A percentile compares a stretch with the other conserved stretches of the same genome.
Evolutionary conservation across 2,888 invertebrate genomes (phyloP).

Genomic region (Temnothorax ravouxi): DNA sequence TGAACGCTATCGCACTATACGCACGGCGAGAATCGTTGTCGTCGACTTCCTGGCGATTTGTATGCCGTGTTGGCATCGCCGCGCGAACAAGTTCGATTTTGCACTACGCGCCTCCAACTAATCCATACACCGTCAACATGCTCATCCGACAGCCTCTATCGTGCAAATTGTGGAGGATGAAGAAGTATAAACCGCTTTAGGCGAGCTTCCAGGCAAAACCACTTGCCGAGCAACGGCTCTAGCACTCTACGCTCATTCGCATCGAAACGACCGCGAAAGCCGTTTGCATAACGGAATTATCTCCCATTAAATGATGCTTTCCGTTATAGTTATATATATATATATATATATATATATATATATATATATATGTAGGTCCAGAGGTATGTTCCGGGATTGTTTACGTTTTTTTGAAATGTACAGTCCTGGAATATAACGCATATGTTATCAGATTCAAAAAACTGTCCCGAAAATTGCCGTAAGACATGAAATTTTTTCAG

Average conservation of each 20-base stretch:
- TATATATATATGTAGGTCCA: too few species aligned
- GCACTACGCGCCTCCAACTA: slow-evolving; percentile 8
- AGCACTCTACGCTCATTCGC: slow-evolving; percentile 42
- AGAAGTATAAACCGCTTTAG: slow-evolving; percentile 55
- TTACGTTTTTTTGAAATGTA: too few species aligned
- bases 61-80: not conserved
- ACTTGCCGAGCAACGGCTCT: slow-evolving; percentile 45
- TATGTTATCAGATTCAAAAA: too few species aligned
- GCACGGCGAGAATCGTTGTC: not conserved
- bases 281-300: slow-evolving; percentile 49
- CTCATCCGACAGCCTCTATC: slow-evolving; percentile 33
- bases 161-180: slow-evolving; percentile 48
- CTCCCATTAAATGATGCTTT: slow-evolving; percentile 46
- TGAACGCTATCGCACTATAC: not conserved
- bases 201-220: slow-evolving; percentile 36
- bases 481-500: too few species aligned
- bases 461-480: too few species aligned
- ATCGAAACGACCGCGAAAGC: slow-evolving; percentile 22
- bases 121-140: slow-evolving; percentile 45
- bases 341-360: not conserved
- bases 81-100: slow-evolving; percentile 39
- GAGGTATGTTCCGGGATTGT: too few species aligned
- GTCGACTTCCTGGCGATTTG: not conserved
- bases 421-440: too few species aligned
- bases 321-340: not conserved